phyloP scores from a whole-genome alignment of 2,888 invertebrate species.

The Drosophila nigricruria region DNA sequence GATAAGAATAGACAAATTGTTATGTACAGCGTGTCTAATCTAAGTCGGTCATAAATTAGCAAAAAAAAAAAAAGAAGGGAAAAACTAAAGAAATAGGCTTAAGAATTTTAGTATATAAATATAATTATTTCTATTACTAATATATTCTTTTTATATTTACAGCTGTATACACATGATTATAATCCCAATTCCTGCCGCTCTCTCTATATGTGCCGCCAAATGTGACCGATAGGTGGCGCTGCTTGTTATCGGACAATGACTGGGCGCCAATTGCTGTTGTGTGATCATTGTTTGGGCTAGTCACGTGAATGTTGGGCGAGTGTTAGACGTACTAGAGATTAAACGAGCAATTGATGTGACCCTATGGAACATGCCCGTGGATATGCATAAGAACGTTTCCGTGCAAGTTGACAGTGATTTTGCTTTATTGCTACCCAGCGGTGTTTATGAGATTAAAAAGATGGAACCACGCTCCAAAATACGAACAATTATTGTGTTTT shows the following conservation, averaged over 20 bases:
- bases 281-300: slow-evolving; percentile 13
- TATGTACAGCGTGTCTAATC: slow-evolving; percentile 19
- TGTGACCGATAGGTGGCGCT: slow-evolving; percentile 22
- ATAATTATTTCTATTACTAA: neutral
- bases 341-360: slow-evolving; percentile 14
- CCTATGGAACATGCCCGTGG: slow-evolving; percentile 83
- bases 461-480: slow-evolving; percentile 94
- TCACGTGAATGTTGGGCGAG: slow-evolving; percentile 20
- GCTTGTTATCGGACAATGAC: slow-evolving; percentile 45
- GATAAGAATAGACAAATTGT: slow-evolving; percentile 51
- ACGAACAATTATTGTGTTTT: slow-evolving; percentile 92
- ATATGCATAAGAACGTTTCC: slow-evolving; percentile 91
- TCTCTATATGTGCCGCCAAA: neutral
- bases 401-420: slow-evolving; percentile 94
- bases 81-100: neutral
- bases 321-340: slow-evolving; percentile 1
- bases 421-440: slow-evolving; percentile 91
- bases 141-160: slow-evolving; percentile 20
- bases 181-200: neutral
- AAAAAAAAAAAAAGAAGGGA: neutral
- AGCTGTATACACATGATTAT: slow-evolving; percentile 1
- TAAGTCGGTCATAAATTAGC: slow-evolving; percentile 13
- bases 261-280: slow-evolving; percentile 1
- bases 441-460: slow-evolving; percentile 92
- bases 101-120: neutral